Evolutionary conservation across 2,797 vertebrate species (phyloP).

Genomic region (Euthynnus affinis): DNA sequence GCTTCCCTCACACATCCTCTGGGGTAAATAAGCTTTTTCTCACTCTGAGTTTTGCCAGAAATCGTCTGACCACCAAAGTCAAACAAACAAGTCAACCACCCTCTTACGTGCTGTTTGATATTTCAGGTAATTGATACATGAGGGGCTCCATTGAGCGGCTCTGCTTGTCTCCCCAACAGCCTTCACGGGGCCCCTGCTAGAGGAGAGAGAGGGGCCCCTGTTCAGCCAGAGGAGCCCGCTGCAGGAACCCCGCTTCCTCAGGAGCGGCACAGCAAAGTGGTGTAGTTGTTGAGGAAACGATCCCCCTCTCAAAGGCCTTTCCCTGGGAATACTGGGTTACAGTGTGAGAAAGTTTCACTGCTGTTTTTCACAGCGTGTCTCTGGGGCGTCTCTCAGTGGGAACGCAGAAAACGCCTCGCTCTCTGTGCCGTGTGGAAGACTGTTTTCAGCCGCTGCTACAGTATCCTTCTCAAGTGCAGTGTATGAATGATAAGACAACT

Average conservation of each 20-base stretch:
- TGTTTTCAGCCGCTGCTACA: neutral
- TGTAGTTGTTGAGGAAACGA: conserved; percentile 82
- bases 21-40: conserved; percentile 49
- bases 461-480: neutral
- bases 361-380: conserved; percentile 75
- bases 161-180: conserved; percentile 53
- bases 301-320: conserved; percentile 77
- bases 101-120: conserved; percentile 82
- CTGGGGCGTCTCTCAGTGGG: conserved; percentile 63
- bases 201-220: conserved; percentile 65
- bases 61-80: conserved; percentile 72
- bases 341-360: conserved; percentile 83
- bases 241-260: conserved; percentile 70
- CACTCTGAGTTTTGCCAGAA: conserved; percentile 61
- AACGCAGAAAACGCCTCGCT: conserved; percentile 56
- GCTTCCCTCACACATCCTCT: conserved; percentile 52
- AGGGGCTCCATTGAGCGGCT: conserved; percentile 75
- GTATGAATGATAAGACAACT: neutral
- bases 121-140: conserved; percentile 82
- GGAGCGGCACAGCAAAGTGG: conserved; percentile 74
- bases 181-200: conserved; percentile 52
- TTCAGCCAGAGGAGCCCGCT: conserved; percentile 56
- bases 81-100: conserved; percentile 81
- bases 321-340: conserved; percentile 87
- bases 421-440: conserved; percentile 39